Base-by-base conservation (phyloP, 2,797 vertebrate species). In the Mus minutoides region DNA sequence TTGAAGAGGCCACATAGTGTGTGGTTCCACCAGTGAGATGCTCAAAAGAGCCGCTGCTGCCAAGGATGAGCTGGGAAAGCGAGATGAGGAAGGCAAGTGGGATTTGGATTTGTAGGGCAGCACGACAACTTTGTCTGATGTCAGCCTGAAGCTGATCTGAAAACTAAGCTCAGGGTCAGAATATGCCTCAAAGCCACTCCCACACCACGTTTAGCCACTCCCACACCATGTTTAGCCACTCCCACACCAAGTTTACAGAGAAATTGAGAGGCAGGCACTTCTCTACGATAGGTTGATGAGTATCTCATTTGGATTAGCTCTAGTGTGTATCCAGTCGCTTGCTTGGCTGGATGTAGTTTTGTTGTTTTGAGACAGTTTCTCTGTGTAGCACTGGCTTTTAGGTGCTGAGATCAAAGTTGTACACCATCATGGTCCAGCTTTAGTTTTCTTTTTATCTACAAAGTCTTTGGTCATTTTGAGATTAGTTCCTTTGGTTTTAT, bases 401-500 rank as follows among this genome's bases (percentile, higher is more conserved):
- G 17, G n/a, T 71, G 6, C 67, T 71, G 17, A 19, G 67, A 21
- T 37, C 21, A 71, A 37, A 10, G 17, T 17, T 9, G 3, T 71
- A 17, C n/a, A 37, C 7, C 34, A 71, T 34, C 67, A 21, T 37
- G 34, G 69, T n/a, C 67, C n/a, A 37, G n/a, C n/a, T 71, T 7
- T 37, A 71, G 24, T 85, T 88, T 88, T 91, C 62, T 52, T 76
- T 85, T 78, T 34, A 34, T 49, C 21, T 24, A 34, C 2, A 31
- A 34, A 93, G 69, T 73, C 71, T 78, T 73, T 24, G 58, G 11
- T 90, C 24, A 71, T 64, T 96, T 95, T 79, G 67, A 79, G 73
- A 90, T 56, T 77, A 16, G 22, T 88, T 93, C n/a, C 26, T 89
- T 37, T 90, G 76, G 26, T 64, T 91, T 96, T 88, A 76, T 90